Conservation (phyloP, 2,888 invertebrate genomes). For the Prosopocoilus inquinatus region DNA sequence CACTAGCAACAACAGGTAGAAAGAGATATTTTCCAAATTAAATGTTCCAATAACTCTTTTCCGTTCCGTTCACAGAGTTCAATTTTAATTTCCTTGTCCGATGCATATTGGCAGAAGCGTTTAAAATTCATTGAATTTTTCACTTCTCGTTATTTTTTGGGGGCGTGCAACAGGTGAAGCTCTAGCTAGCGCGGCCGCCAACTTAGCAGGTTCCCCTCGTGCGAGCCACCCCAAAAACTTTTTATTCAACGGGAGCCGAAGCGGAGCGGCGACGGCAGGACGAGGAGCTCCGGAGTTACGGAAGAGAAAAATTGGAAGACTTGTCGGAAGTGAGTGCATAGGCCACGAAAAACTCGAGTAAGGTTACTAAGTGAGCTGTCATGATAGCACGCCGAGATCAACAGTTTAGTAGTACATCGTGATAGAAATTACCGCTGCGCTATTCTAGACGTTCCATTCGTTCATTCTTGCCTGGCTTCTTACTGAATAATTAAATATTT, state of each 20-base stretch:
- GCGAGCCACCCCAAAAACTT: conserved; percentile 30
- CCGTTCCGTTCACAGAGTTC: conserved; percentile 11
- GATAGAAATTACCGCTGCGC: not conserved
- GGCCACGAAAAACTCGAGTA: conserved; percentile 44
- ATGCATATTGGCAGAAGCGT: conserved; percentile 29
- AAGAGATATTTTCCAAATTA: not conserved
- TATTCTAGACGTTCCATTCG: not conserved
- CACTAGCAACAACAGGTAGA: not conserved
- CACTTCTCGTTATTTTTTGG: conserved; percentile 37
- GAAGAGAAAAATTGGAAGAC: conserved; percentile 48
- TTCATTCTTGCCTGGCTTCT: not conserved
- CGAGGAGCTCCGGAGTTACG: conserved; percentile 29
- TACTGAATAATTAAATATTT: not conserved
- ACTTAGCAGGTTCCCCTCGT: conserved; percentile 26
- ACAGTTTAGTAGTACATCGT: conserved; percentile 10
- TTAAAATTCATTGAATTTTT: conserved; percentile 48
- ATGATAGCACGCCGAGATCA: conserved; percentile 17
- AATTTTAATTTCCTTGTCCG: conserved; percentile 13
- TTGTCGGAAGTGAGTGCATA: conserved; percentile 45
- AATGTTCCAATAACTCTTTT: conserved; percentile 12
- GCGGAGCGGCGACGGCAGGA: conserved; percentile 21
- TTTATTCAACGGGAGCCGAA: conserved; percentile 30
- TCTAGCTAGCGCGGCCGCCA: conserved; percentile 8
- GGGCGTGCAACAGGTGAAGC: conserved; percentile 38
- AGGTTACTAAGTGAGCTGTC: conserved; percentile 43